phyloP scores from a whole-genome alignment of 35 echinoderm and acorn worm species.

The Apostichopus californicus region DNA sequence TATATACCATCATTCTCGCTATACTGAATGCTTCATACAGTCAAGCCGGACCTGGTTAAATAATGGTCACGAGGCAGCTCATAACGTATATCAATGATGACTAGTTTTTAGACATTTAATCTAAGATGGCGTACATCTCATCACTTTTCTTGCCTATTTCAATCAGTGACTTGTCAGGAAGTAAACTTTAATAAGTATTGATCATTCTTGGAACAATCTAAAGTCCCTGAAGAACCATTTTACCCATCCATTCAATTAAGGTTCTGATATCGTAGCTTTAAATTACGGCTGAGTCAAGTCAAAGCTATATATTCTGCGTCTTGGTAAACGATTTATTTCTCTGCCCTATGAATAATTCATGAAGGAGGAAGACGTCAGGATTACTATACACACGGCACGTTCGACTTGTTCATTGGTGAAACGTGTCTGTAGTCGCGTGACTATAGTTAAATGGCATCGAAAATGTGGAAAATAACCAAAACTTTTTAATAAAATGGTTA shows the following conservation, averaged over 20 bases:
- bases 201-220: slow-evolving; percentile 48
- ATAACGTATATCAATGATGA: not conserved
- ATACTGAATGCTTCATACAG: not conserved
- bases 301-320: too few species aligned
- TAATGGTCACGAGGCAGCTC: not conserved
- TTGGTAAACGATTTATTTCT: not conserved
- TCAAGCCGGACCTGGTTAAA: not conserved
- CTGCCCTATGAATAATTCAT: slow-evolving; percentile 29
- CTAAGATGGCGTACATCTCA: not conserved
- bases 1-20: too few species aligned
- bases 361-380: not conserved
- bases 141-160: not conserved
- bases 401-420: too few species aligned
- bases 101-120: slow-evolving; percentile 23
- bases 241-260: slow-evolving; percentile 41
- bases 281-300: slow-evolving; percentile 16
- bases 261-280: slow-evolving; percentile 11
- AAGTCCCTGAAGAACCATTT: slow-evolving; percentile 39
- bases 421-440: too few species aligned
- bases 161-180: slow-evolving; percentile 39
- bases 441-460: too few species aligned
- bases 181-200: slow-evolving; percentile 27
- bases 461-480: too few species aligned
- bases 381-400: not conserved
- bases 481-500: too few species aligned